These are phyloP conservation scores for Mesopsocus fuscifrons DNA, from an alignment of 2,888 invertebrate genomes.

Conservation along the genomic window DNA sequence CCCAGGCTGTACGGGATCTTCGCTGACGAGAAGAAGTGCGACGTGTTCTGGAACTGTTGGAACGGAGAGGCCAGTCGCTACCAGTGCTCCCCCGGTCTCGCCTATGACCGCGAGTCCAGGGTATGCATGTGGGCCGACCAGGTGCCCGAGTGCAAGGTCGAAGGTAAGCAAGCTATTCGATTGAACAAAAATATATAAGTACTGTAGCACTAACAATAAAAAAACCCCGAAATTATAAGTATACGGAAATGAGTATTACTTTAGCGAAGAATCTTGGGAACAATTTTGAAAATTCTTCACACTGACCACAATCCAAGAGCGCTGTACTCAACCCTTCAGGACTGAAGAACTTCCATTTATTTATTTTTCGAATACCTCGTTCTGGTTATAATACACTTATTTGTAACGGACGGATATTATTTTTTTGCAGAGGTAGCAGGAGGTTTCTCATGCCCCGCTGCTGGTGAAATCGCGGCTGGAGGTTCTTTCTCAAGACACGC, in stretches of 20 bases:
- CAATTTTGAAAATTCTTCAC: too few species aligned
- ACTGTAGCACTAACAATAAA: too few species aligned
- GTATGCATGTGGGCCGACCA: conserved; percentile 96
- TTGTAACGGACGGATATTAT: too few species aligned
- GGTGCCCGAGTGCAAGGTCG: conserved; percentile 76
- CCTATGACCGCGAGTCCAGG: conserved; percentile 81
- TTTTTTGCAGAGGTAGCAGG: conserved; percentile 61
- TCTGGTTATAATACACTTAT: too few species aligned
- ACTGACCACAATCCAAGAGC: too few species aligned
- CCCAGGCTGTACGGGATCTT: conserved; percentile 80
- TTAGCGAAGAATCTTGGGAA: too few species aligned
- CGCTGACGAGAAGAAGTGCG: conserved; percentile 70
- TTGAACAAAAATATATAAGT: too few species aligned
- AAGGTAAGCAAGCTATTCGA: conserved; percentile 44
- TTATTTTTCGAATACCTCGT: too few species aligned
- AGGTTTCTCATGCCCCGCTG: conserved; percentile 70
- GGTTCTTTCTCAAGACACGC: conserved; percentile 89
- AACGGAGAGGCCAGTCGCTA: conserved; percentile 86
- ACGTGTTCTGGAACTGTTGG: conserved; percentile 95
- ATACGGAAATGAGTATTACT: too few species aligned
- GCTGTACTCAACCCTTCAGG: too few species aligned
- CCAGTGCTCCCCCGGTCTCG: conserved; percentile 86
- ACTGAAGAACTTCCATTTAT: too few species aligned
- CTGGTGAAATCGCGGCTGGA: conserved; percentile 54
- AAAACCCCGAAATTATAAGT: too few species aligned